Base-by-base conservation (phyloP, 1,140 invertebrate species). In the Lycorma delicatula region DNA sequence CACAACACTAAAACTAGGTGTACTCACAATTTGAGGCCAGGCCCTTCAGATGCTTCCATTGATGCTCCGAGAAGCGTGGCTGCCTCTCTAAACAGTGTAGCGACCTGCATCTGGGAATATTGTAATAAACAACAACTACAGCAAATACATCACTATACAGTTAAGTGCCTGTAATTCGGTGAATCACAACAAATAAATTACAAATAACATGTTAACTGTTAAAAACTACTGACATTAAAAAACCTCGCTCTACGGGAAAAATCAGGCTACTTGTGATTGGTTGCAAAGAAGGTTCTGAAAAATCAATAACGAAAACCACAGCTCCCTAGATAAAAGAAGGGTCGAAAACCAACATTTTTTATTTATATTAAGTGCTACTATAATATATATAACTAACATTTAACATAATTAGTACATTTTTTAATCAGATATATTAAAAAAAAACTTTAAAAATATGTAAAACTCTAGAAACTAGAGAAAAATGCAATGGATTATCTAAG, bases 1-100 rank as follows among this genome's bases (percentile, higher is more conserved):
- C n/a, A 27, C 6, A 22, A 54, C n/a, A 25, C 4, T 47, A 48
- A 57, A n/a, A 34, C 48, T 50, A 26, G 34, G 34, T 29, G 29
- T 28, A 64, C 65, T 64, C 41, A 66, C 65, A 66, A 50, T 62
- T 66, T 66, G 7, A 64, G 54, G 44, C 56, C 61, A 53, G 61
- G 44, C 46, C 60, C 60, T 53, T 66, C 65, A 28, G 56, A 56
- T 44, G 64, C 62, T 59, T 67, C 66, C 63, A 66, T 82, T 51
- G 75, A 77, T 62, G 81, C 82, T 65, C 81, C 81, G 62, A 83
- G 73, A 67, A 84, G 75, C 66, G 80, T 81, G 66, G 81, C 78
- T 67, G 80, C 81, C 73, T 84, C 82, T 61, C 81, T 76, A 69
- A 84, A 84, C 67, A 84, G 68, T 70, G 80, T 83, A 66, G 82